These are phyloP conservation scores for Eunapius fragilis DNA, from an alignment of 37 sponge, comb jelly and placozoan species.

Conservation along the genomic window DNA sequence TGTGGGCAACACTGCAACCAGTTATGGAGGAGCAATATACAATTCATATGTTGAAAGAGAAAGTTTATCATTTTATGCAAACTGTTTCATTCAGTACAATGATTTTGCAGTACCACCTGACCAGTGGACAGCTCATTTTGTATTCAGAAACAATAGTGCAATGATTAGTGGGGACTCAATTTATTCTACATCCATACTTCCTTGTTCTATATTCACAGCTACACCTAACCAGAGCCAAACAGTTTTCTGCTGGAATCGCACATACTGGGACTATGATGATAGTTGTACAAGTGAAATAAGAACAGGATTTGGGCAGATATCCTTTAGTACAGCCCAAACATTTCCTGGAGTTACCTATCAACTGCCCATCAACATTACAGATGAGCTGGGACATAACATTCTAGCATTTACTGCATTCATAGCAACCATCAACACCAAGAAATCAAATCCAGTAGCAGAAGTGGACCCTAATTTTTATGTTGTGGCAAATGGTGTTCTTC, in stretches of 20 bases:
- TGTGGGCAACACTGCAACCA: conserved; percentile 26
- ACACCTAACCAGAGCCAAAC: neutral
- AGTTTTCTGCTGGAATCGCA: conserved; percentile 27
- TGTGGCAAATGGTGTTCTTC: neutral
- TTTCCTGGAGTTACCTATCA: conserved; percentile 41
- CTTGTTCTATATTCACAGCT: conserved; percentile 14
- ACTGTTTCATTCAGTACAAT: conserved; percentile 51
- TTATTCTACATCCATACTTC: conserved; percentile 47
- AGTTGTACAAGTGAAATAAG: neutral
- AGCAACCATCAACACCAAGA: neutral
- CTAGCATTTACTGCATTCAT: neutral
- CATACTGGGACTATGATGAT: neutral
- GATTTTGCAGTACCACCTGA: conserved; percentile 12
- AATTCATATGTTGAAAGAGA: conserved; percentile 22
- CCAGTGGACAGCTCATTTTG: conserved; percentile 31
- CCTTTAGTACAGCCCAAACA: neutral
- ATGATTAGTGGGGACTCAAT: conserved; percentile 27
- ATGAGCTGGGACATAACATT: conserved; percentile 27
- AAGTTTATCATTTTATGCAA: neutral
- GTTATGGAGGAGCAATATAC: conserved; percentile 62
- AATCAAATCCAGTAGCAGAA: too few relatives aligned
- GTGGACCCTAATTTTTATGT: neutral
- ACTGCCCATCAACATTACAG: conserved; percentile 21
- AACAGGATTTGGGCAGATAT: too few relatives aligned
- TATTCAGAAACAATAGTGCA: conserved; percentile 32